Base-by-base conservation (phyloP, 2,797 vertebrate genomes). In the Microctenopoma stevenorrisi region DNA sequence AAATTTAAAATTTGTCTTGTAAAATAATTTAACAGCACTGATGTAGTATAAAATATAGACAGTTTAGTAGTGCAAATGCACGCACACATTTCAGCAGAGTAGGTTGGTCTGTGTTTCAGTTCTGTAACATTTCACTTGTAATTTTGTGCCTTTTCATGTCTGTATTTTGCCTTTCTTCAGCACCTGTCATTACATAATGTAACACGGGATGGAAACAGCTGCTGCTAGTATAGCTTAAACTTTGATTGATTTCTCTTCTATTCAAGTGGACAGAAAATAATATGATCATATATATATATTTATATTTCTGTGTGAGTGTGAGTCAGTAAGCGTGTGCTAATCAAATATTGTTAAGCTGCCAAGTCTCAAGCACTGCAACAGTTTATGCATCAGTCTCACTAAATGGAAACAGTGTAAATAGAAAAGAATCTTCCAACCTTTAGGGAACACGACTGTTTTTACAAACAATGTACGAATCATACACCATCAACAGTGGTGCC, bases 71-170 rank as follows among this genome's bases (percentile, higher is more conserved):
- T 79, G 47, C 74, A 72, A 72, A 64, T 68, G 37, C 46, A 84
- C 53, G 37, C 9, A 64, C 26, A 82, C 43, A 66, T 86, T 91
- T 92, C 51, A 71, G 16, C n/a, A 65, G 10, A 30, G 47, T 72
- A 65, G 12, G 80, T 90, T 86, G 79, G 83, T 77, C 0, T 80
- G 89, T 88, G 80, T 89, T 89, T 92, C 87, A 79, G 79, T 84
- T 94, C 89, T 78, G 86, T 88, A 84, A 16, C 91, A 63, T 68
- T 93, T 94, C 89, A 74, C 72, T 79, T 86, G 79, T 95, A 93
- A 90, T 94, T 95, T 94, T 94, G 96, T 98, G 97, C 96, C 96
- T 98, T 97, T 96, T 95, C 89, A 86, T 85, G 85, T 94, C 68
- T 88, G 88, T 94, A 90, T 94, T 92, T 93, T 93, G 94, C 91